These are phyloP conservation scores for Limanda limanda DNA, from an alignment of 2,113 vertebrate genomes.

Conservation along the genomic window DNA sequence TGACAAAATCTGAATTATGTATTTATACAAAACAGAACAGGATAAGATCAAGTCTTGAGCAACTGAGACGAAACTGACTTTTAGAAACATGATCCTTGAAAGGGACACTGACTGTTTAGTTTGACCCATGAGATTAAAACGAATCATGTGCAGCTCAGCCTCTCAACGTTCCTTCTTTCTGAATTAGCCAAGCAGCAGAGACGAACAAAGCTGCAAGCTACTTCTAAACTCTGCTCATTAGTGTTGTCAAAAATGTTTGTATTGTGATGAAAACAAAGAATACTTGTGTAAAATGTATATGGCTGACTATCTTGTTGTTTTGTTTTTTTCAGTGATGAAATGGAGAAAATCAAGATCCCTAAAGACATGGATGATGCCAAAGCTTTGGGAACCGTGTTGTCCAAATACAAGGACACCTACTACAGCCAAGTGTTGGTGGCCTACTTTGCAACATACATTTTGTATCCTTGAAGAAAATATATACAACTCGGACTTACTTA, in stretches of 20 bases:
- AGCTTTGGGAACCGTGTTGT: constrained; percentile 96
- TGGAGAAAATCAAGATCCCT: constrained; percentile 93
- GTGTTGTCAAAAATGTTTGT: background rate
- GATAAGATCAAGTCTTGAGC: background rate
- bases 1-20: too few species aligned
- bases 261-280: background rate
- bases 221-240: too few species aligned
- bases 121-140: too few species aligned
- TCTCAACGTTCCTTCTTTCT: too few species aligned
- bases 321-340: constrained; percentile 88
- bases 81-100: background rate
- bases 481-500: background rate
- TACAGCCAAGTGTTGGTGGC: constrained; percentile 97
- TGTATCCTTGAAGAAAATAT: constrained; percentile 91
- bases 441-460: constrained; percentile 97
- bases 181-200: too few species aligned
- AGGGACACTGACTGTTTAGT: too few species aligned
- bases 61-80: background rate
- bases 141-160: too few species aligned
- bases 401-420: constrained; percentile 98
- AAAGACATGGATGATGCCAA: constrained; percentile 99
- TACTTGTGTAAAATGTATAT: background rate
- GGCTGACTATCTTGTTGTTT: background rate
- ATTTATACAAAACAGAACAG: too few species aligned
- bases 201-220: too few species aligned